Conservation (phyloP, 2,113 vertebrate genomes). For the Xiphophorus maculatus region DNA sequence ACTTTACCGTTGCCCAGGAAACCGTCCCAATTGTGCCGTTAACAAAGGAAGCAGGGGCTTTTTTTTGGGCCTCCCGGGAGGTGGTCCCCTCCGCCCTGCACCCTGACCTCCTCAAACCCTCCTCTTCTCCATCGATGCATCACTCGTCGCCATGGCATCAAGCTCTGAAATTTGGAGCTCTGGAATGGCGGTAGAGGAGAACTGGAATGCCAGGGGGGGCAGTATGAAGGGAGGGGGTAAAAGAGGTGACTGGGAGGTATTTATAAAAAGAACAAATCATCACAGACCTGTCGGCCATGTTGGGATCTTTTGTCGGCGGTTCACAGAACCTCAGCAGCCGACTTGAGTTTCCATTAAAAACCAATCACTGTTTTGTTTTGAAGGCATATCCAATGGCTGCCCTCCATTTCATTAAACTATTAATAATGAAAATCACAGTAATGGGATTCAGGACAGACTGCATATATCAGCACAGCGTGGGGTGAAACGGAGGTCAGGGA, state of each 20-base stretch:
- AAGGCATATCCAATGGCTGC: constrained; percentile 11
- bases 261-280: constrained; percentile 42
- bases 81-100: constrained; percentile 76
- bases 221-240: constrained; percentile 15
- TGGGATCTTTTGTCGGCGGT: constrained; percentile 43
- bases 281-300: constrained; percentile 35
- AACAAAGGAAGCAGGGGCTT: constrained; percentile 79
- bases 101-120: constrained; percentile 79
- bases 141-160: constrained; percentile 73
- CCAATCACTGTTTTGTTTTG: constrained; percentile 40
- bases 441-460: constrained; percentile 12
- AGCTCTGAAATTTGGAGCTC: constrained; percentile 72
- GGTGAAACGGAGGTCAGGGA: constrained; percentile 59
- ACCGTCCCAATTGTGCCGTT: constrained; percentile 80
- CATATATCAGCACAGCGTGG: constrained; percentile 5
- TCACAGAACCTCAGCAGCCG: constrained; percentile 50
- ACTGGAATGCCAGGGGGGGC: constrained; percentile 26
- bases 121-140: constrained; percentile 67
- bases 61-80: constrained; percentile 70
- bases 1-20: constrained; percentile 80
- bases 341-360: constrained; percentile 49
- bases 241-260: constrained; percentile 53
- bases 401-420: constrained; percentile 16
- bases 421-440: constrained; percentile 35
- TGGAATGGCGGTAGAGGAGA: constrained; percentile 51